These are phyloP conservation scores for Prunella himalayana DNA, from an alignment of 2,113 vertebrate species.

Conservation along the genomic window DNA sequence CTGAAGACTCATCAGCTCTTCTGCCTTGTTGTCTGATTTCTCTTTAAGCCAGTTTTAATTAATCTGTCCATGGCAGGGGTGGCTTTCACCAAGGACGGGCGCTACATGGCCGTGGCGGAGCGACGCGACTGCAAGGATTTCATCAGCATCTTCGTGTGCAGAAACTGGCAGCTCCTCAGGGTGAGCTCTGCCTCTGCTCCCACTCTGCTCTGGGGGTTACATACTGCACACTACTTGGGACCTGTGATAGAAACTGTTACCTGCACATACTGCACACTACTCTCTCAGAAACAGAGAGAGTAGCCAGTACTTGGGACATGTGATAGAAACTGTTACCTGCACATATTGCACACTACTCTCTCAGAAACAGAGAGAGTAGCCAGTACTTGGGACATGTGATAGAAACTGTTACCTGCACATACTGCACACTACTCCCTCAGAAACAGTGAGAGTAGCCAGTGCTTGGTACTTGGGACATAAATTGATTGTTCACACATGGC, in stretches of 20 bases:
- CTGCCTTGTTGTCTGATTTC: background rate
- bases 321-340: background rate
- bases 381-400: background rate
- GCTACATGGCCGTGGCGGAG: slow-evolving; percentile 91
- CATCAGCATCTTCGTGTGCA: slow-evolving; percentile 93
- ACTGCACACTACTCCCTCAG: fast-evolving
- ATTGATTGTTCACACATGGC: background rate
- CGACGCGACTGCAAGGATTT: slow-evolving; percentile 93
- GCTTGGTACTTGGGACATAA: background rate
- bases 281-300: background rate
- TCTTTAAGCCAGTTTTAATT: background rate
- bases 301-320: fast-evolving
- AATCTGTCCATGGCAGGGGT: slow-evolving; percentile 66
- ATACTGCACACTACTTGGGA: no score
- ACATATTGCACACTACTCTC: fast-evolving
- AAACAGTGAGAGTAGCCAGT: background rate
- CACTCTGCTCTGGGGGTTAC: background rate
- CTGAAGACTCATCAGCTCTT: background rate
- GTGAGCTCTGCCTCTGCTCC: slow-evolving; percentile 65
- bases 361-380: background rate
- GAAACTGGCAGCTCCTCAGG: slow-evolving; percentile 94
- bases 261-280: fast-evolving
- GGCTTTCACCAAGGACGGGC: slow-evolving; percentile 88
- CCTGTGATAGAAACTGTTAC: no score
- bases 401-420: background rate